Evolutionary conservation across 35 echinoderm and acorn worm species (phyloP), one percentile per base, ranked within the genome.

Genomic region (Lytechinus variegatus): DNA sequence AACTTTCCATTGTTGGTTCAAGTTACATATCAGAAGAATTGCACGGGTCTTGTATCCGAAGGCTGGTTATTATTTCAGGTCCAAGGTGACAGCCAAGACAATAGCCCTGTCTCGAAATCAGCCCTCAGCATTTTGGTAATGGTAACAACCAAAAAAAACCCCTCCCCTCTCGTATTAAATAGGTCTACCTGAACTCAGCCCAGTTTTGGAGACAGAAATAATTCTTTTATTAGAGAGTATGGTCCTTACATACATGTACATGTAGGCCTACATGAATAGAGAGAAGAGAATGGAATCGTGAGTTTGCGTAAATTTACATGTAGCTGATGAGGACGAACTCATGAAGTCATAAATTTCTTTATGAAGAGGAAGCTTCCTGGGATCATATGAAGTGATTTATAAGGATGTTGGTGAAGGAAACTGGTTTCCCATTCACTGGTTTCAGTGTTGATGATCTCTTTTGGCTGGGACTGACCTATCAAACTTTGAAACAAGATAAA

Each of bases 1-100:
- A n/a, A 79, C 66, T 79, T 79, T 79, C 66, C 66, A 79, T 79
- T 79, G 66, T 79, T 79, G 66, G 66, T 79, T 79, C 66, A 79
- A 79, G 19, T 79, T 79, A 79, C 66, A n/a, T 79, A 79, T 79
- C 66, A 16, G 66, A 79, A 79, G 19, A 79, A 79, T 79, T 21
- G 21, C 12, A 8, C n/a, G 66, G n/a, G 66, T 79, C 66, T 79
- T 79, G 66, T 79, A 24, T 79, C 66, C 66, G 19, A 79, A 79
- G 66, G 66, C 66, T 79, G 16, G 66, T 79, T 79, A 79, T 79
- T 79, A 79, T 79, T 79, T 79, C 66, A 79, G 19, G 66, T 79
- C 66, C 66, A 79, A 79, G 66, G 66, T 79, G 66, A 79, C 4
- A 16, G 66, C 5, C 66, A 79, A 79, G 61, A 71, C 14, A 71